Percentiles rank a stretch among this genome's conserved stretches.
phyloP scores from a whole-genome alignment of 2,797 vertebrate species.

The Sebastes glaucus region DNA sequence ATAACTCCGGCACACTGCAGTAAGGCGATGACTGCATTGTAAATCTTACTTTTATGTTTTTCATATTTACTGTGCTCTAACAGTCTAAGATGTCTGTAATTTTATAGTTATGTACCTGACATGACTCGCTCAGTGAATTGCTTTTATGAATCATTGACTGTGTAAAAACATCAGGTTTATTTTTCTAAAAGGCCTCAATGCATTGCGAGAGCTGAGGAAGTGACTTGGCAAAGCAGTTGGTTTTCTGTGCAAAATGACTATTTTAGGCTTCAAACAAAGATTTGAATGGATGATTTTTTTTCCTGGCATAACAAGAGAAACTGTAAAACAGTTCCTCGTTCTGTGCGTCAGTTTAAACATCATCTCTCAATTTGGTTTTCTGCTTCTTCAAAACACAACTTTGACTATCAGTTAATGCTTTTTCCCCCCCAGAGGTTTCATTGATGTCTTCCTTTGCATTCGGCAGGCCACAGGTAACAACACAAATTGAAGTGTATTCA shows the following conservation, averaged over 20 bases:
- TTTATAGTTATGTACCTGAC: conserved; percentile 54
- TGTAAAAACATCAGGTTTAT: conserved; percentile 50
- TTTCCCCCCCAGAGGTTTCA: not conserved
- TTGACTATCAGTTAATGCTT: not conserved
- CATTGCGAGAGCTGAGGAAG: conserved; percentile 17
- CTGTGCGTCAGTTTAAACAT: not conserved
- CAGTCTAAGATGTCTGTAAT: conserved; percentile 56
- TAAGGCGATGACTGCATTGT: conserved; percentile 23
- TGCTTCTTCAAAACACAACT: not conserved
- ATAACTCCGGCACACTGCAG: conserved; percentile 32
- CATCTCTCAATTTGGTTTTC: not conserved
- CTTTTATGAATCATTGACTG: conserved; percentile 46
- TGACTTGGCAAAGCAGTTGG: not conserved
- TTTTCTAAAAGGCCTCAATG: conserved; percentile 48
- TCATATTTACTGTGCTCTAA: conserved; percentile 47
- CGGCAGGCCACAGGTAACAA: not conserved
- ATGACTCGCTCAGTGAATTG: conserved; percentile 41
- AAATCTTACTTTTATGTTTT: conserved; percentile 40
- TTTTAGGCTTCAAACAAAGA: not conserved
- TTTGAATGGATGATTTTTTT: not conserved
- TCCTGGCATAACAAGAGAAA: not conserved
- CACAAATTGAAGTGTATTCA: not conserved
- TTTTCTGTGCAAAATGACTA: not conserved
- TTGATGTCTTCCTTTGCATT: conserved; percentile 28
- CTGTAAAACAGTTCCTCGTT: not conserved